Percentiles rank a stretch among this genome's conserved stretches.
These are phyloP conservation scores for Macrosoma leucophasiata DNA, from an alignment of 2,888 invertebrate genomes.

Conservation along the genomic window DNA sequence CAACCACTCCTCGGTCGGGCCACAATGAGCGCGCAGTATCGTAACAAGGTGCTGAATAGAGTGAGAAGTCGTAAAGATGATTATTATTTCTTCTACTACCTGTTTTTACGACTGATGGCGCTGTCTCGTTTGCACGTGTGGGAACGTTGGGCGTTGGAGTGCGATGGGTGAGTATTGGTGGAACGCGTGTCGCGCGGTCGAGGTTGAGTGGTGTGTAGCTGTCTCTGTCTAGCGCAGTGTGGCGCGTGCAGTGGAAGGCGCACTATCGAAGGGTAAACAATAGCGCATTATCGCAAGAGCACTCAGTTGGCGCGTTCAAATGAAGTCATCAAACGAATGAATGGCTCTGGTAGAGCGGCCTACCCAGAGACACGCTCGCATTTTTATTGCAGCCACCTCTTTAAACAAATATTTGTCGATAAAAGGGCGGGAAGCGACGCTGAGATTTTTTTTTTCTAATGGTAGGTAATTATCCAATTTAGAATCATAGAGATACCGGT, in stretches of 20 bases:
- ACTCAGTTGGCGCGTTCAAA: conserved; percentile 68
- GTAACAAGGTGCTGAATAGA: conserved; percentile 77
- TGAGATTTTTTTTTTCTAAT: conserved; percentile 33
- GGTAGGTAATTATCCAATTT: conserved; percentile 21
- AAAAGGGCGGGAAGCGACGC: conserved; percentile 39
- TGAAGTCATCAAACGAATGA: conserved; percentile 75
- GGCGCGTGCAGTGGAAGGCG: conserved; percentile 68
- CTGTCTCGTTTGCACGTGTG: conserved; percentile 49
- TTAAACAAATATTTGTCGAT: conserved; percentile 64
- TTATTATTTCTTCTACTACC: conserved; percentile 78
- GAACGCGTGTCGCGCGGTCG: conserved; percentile 44
- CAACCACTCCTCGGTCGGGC: conserved; percentile 69
- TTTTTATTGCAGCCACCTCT: conserved; percentile 69
- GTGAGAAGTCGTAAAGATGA: conserved; percentile 78
- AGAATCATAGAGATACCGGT: conserved; percentile 30
- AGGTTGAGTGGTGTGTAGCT: conserved; percentile 39
- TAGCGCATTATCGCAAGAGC: conserved; percentile 72
- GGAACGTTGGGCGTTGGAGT: conserved; percentile 36
- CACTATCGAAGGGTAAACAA: conserved; percentile 76
- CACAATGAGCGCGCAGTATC: conserved; percentile 75
- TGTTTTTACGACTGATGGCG: conserved; percentile 69
- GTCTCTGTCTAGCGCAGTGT: conserved; percentile 59
- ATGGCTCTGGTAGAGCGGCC: conserved; percentile 61
- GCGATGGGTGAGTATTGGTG: conserved; percentile 48
- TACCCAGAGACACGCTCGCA: conserved; percentile 61